Base-by-base conservation (phyloP, 1,140 invertebrate species). In the Drosophila repletoides region DNA sequence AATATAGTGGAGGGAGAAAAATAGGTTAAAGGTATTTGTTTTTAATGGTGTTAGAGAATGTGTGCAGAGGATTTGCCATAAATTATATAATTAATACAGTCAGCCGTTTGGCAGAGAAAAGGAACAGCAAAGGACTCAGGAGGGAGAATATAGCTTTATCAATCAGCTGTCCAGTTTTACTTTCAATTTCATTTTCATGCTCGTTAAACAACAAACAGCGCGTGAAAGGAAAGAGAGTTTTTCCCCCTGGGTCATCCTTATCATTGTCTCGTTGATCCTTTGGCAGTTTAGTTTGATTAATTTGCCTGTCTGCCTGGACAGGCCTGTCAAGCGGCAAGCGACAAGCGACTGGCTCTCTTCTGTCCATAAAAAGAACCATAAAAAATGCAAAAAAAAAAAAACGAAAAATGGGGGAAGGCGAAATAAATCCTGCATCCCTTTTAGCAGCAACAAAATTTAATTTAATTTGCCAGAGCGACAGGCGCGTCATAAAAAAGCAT, bases 181-280 rank as follows among this genome's bases (percentile, higher is more conserved):
- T 86, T 86, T 86, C 80, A 80, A 80, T 86, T 86, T 87, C 68
- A 76, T 86, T 84, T 84, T 86, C 67, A 86, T 66, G 80, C 81
- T 86, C 81, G 75, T 86, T 86, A 72, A 66, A 65, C 76, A 72
- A 52, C 60, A 72, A 86, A 86, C 75, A 72, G 80, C 61, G 63
- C 80, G 72, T 72, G 52, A 79, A 77, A 49, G 53, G 66, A 19
- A 58, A 66, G 51, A 53, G 60, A 34, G 22, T 15, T 28, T 33
- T 15, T 5, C 49, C 29, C 31, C 12, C 3, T 2, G 3, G 2
- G 34, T 1, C 33, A 5, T 48, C 43, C 61, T 58, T 45, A 65
- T 65, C 61, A 65, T 58, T 58, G 53, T 48, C 43, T 19, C 12
- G 33, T 59, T 68, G 79, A 84, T 84, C 79, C 80, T 79, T 75